These are phyloP conservation scores for Fundulus diaphanus DNA, from an alignment of 2,797 vertebrate genomes.

Conservation along the genomic window DNA sequence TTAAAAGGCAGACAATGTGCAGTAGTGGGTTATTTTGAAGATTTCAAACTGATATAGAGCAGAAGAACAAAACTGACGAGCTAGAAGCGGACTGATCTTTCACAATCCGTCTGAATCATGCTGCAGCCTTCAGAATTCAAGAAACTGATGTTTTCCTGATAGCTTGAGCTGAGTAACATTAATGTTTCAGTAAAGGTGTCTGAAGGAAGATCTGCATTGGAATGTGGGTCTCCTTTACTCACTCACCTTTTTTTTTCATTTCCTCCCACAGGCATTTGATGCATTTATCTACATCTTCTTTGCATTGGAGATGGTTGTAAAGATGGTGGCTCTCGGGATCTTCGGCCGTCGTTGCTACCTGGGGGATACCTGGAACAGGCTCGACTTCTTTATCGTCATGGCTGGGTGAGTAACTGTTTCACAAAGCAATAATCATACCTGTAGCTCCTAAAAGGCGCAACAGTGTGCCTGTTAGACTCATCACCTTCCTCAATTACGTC, in stretches of 20 bases:
- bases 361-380: conserved; percentile 96
- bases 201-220: not conserved
- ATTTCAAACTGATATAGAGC: conserved; percentile 10
- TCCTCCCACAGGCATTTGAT: conserved; percentile 88
- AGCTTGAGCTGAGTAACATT: conserved; percentile 22
- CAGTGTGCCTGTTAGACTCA: not conserved
- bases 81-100: not conserved
- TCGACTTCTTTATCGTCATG: conserved; percentile 99
- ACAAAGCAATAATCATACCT: not conserved
- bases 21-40: conserved; percentile 7
- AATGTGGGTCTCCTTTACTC: not conserved
- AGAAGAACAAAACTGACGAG: not conserved
- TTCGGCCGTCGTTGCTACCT: conserved; percentile 97
- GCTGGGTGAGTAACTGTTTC: conserved; percentile 84
- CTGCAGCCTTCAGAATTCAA: conserved; percentile 11
- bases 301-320: conserved; percentile 98
- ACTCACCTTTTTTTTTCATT: conserved; percentile 3
- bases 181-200: conserved; percentile 6
- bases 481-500: not conserved
- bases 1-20: conserved; percentile 25
- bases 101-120: not conserved
- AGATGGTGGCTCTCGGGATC: conserved; percentile 98
- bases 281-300: conserved; percentile 99
- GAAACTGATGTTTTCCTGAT: not conserved
- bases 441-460: not conserved